Evolutionary conservation across 1,140 invertebrate genomes (phyloP).

Genomic region (Drosophila miranda): DNA sequence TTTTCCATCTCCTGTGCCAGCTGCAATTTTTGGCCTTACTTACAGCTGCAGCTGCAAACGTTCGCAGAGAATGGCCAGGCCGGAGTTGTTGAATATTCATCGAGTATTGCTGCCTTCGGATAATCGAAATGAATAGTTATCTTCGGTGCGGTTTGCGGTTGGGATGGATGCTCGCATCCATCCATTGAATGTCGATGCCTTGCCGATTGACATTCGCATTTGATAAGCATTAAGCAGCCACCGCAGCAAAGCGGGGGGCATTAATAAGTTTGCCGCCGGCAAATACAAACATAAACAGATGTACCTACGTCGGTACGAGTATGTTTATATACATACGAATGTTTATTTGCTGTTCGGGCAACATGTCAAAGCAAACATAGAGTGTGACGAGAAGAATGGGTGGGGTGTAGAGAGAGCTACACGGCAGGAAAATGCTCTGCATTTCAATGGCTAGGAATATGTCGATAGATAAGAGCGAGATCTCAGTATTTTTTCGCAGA

Average conservation of each 20-base stretch:
- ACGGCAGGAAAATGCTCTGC: neutral
- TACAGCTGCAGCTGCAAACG: no score
- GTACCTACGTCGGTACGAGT: neutral
- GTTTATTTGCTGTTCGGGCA: conserved; percentile 54
- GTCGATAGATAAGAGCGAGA: no score
- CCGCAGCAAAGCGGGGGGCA: conserved; percentile 18
- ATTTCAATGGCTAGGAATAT: neutral
- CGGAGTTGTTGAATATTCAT: no score
- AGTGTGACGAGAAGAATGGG: neutral
- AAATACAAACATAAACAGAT: conserved; percentile 54
- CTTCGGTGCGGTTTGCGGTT: no score
- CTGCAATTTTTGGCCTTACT: no score
- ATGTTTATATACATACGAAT: neutral
- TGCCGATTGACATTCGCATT: neutral
- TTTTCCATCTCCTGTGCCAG: neutral
- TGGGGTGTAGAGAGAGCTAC: no score
- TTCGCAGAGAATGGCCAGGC: no score
- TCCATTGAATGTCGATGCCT: no score
- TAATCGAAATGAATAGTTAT: no score
- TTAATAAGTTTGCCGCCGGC: conserved; percentile 58
- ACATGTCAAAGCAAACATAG: conserved; percentile 71
- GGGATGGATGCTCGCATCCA: no score
- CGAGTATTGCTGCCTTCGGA: no score
- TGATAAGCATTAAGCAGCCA: conserved; percentile 30
- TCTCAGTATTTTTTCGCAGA: no score